Conservation (phyloP, 2,888 invertebrate genomes). For the Lapara coniferarum region DNA sequence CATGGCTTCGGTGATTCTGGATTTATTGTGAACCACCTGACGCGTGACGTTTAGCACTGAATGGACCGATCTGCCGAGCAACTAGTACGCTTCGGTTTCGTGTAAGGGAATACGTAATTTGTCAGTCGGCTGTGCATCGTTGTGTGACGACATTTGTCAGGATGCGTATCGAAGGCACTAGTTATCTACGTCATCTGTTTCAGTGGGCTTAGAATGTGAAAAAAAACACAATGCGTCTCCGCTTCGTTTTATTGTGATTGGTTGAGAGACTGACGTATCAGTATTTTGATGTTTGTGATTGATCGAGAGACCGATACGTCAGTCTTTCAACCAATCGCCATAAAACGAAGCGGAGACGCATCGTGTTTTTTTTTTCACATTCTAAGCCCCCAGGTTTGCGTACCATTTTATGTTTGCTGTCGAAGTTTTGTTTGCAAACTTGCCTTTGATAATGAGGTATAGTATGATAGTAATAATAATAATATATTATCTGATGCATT, state of each 20-base stretch:
- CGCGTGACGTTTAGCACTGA: slow-evolving; percentile 70
- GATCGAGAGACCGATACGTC: no score
- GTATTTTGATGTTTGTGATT: no score
- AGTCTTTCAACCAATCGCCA: no score
- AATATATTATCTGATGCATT: no score
- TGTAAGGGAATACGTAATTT: slow-evolving; percentile 48
- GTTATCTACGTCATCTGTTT: not conserved
- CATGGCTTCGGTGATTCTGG: slow-evolving; percentile 63
- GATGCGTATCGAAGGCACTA: not conserved
- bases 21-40: slow-evolving; percentile 71
- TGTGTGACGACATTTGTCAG: slow-evolving; percentile 1
- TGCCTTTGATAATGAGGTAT: not conserved
- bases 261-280: no score
- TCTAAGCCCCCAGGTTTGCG: no score
- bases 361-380: no score
- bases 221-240: no score
- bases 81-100: slow-evolving; percentile 50
- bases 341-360: no score
- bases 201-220: no score
- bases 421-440: not conserved
- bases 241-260: no score
- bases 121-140: slow-evolving; percentile 36
- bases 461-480: not conserved
- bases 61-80: slow-evolving; percentile 50
- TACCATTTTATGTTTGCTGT: not conserved